A percentile compares a stretch with the other conserved stretches of the same genome.
Evolutionary conservation across 2,888 invertebrate genomes (phyloP).

Genomic region (Apodemia zela): DNA sequence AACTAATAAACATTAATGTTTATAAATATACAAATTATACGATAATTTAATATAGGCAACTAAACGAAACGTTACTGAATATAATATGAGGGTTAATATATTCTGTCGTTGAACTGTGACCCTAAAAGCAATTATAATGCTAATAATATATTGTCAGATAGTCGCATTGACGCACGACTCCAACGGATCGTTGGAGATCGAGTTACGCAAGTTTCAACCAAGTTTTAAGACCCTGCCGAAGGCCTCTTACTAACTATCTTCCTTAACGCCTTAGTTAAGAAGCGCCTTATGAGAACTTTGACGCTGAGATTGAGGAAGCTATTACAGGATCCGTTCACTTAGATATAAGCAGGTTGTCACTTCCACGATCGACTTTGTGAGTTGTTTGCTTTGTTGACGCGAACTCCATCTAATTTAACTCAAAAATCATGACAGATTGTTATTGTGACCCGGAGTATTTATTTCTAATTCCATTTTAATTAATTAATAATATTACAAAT

Average conservation of each 20-base stretch:
- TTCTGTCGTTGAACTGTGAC: conserved; percentile 22
- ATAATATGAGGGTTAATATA: conserved; percentile 7
- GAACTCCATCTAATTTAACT: conserved; percentile 18
- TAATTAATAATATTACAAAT: background rate
- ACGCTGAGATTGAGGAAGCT: conserved; percentile 78
- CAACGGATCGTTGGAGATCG: conserved; percentile 48
- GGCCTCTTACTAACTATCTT: conserved; percentile 76
- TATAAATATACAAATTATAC: background rate
- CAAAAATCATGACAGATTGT: conserved; percentile 4
- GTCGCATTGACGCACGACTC: conserved; percentile 55
- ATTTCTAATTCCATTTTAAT: background rate
- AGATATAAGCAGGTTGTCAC: conserved; percentile 78
- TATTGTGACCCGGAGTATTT: background rate
- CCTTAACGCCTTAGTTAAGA: conserved; percentile 79
- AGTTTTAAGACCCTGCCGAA: conserved; percentile 76
- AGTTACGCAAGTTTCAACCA: conserved; percentile 71
- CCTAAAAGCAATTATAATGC: conserved; percentile 55
- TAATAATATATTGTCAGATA: conserved; percentile 72
- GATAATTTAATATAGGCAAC: background rate
- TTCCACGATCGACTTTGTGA: conserved; percentile 74
- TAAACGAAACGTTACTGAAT: background rate
- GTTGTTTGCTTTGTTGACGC: conserved; percentile 71
- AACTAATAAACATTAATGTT: no score
- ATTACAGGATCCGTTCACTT: conserved; percentile 75
- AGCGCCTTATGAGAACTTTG: conserved; percentile 79